Evolutionary conservation across 2,888 invertebrate genomes (phyloP), one percentile per base, ranked within the genome.

Genomic region (Trichacis sp.): DNA sequence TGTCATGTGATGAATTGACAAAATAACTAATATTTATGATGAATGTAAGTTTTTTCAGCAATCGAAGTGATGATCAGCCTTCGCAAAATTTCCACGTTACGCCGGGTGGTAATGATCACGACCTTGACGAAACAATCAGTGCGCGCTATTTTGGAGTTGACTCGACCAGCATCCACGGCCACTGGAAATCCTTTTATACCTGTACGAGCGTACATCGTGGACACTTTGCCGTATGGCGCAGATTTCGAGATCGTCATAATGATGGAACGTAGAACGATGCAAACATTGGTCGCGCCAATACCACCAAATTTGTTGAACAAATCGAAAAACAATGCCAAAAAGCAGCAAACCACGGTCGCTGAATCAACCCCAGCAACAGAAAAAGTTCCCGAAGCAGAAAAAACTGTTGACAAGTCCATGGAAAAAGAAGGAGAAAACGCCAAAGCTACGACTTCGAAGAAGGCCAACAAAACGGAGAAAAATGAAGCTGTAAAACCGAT

Each of bases 51-150:
- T 64, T 46, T 73, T 71, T 12, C 67, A 83, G 84, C 80, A 9
- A 71, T 79, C 19, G 82, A 83, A 43, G 75, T 83, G 17, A 82
- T 84, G 77, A 74, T 74, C 12, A 77, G 78, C 40, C 69, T 84
- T 1, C 71, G 83, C 36, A 81, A 79, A 65, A 80, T 83, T 49
- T 70, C 59, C 4, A 73, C 78, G 0, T 60, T 84, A 0, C 75
- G 75, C 18, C 75, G 81, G 45, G 73, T 84, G 14, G 82, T 83
- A 3, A 76, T 84, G 76, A 75, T 84, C 45, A 84, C 84, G 11
- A 80, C 81, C 2, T 66, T 84, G 38, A 83, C 83, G 0, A 84
- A 84, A 48, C 83, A 82, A 58, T 81, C 84, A 0, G 83, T 83
- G 1, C 80, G 83, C n/a, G 78, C 83, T 6, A 82, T 84, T 60